These are phyloP conservation scores for Myotis brandtii DNA, from an alignment of 2,113 vertebrate genomes.

Conservation along the genomic window DNA sequence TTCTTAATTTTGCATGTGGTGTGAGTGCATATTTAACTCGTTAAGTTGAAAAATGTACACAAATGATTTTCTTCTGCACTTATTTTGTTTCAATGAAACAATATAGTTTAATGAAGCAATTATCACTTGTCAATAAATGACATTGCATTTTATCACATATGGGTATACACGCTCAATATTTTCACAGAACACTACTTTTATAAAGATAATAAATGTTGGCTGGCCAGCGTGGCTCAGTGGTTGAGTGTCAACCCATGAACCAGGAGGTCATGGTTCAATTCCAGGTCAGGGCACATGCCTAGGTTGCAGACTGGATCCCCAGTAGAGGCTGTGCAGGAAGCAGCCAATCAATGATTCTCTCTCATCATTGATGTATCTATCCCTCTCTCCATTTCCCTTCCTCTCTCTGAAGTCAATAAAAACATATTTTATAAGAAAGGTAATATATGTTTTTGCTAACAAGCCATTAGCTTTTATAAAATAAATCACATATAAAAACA, in stretches of 20 bases:
- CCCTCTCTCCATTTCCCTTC: too few species aligned
- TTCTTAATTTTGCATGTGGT: neutral
- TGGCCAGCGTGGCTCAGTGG: too few species aligned
- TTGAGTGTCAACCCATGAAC: too few species aligned
- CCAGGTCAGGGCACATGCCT: too few species aligned
- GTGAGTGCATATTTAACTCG: neutral
- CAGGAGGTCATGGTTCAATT: too few species aligned
- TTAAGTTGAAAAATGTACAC: neutral
- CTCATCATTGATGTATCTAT: too few species aligned
- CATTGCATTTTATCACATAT: neutral
- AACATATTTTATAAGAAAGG: neutral
- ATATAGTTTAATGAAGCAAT: neutral
- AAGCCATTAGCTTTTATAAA: neutral
- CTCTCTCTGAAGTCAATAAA: too few species aligned
- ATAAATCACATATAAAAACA: neutral
- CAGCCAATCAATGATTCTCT: too few species aligned
- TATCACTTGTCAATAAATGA: neutral
- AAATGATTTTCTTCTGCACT: constrained; percentile 5
- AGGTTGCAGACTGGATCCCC: too few species aligned
- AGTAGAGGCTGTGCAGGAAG: too few species aligned
- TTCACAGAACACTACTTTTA: neutral
- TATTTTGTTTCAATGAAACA: constrained; percentile 23
- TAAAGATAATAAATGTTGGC: neutral
- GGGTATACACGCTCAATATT: neutral
- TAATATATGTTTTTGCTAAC: neutral